Base-by-base conservation (phyloP, 2,888 invertebrate genomes). In the Thymelicus sylvestris region DNA sequence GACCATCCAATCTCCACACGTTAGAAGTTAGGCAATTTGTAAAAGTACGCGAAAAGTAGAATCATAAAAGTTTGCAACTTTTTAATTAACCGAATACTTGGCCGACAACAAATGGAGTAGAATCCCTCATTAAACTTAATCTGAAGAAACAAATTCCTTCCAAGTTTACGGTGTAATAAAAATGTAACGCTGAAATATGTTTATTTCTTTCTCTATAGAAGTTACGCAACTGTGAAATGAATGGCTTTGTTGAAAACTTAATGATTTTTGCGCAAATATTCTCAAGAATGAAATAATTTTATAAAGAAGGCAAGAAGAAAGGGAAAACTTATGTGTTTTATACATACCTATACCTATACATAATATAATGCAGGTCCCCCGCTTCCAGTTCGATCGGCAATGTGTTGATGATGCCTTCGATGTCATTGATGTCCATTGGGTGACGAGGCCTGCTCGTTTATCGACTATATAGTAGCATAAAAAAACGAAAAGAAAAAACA, bases 11-110 rank as follows among this genome's bases (percentile, higher is more conserved):
- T 72, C 69, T 71, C 60, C 72, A 74, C 72, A 73, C 70, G 70
- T 70, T 65, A 31, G n/a, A 57, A 70, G 39, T 66, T 31, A 15
- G 44, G 52, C 61, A 66, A 66, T 66, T 66, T 61, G 55, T 66
- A 66, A 71, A 71, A 71, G 66, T 66, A 66, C 60, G 55, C 60
- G 7, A 52, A 71, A 31, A 70, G 67, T 72, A 73, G 72, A 74
- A 24, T 71, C 74, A 73, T 61, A 50, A 73, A 73, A 74, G 67
- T 69, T 48, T 70, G 70, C 67, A 78, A 77, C 72, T 78, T 79
- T 79, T 79, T 79, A 79, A 78, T 79, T 79, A 78, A 74, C 77
- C 74, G 70, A 74, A 75, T 72, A 71, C 72, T 73, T 73, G 63
- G 38, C 31, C 67, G 72, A 47, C 48, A 47, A 69, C 73, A 64